Evolutionary conservation across 2,888 invertebrate species (phyloP), one percentile per base, ranked within the genome.

Genomic region (Dysmachus trigonus): DNA sequence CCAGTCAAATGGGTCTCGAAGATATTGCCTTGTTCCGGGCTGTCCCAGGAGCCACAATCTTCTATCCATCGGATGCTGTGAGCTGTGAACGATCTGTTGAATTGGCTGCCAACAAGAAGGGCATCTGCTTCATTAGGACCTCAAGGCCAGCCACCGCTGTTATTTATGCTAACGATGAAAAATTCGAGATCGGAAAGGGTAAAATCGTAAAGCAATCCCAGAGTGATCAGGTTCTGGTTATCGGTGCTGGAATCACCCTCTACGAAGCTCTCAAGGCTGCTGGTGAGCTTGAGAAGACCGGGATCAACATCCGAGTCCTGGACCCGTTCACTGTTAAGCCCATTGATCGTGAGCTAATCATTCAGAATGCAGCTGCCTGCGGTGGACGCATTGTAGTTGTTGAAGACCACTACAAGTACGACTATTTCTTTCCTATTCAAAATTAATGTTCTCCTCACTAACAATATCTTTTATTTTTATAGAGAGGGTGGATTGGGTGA

Each of bases 1-100:
- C 99, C 22, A 98, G 98, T 86, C 99, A 99, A 93, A 99, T 99
- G 99, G 99, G 98, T 4, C 94, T 99, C n/a, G 99, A 99, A 93
- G 99, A 99, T 92, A 92, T 99, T 86, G 97, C 98, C 0, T 94
- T 99, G 94, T 99, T 99, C 95, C 94, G 99, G 71, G 92, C 97
- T 4, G 94, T 99, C 88, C 98, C 99, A 85, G 96, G 96, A 87
- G 94, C 95, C 88, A 95, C 95, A 1, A 93, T 96, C 7, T 96
- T 96, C 92, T 96, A 96, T 90, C 96, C 96, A 76, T 93, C 96
- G 53, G 99, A 99, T 93, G 99, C 98, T 0, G 99, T 99, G 8
- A 96, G 97, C 53, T 94, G 96, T 35, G 99, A 99, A 93, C 94
- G 98, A 86, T 97, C 99, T 0, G 96, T 98, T 38, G 99, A 99